Percentiles rank a stretch among this genome's conserved stretches.
Conservation (phyloP, 37 sponge, comb jelly and placozoan genomes). For the Aplysina aerophoba region DNA sequence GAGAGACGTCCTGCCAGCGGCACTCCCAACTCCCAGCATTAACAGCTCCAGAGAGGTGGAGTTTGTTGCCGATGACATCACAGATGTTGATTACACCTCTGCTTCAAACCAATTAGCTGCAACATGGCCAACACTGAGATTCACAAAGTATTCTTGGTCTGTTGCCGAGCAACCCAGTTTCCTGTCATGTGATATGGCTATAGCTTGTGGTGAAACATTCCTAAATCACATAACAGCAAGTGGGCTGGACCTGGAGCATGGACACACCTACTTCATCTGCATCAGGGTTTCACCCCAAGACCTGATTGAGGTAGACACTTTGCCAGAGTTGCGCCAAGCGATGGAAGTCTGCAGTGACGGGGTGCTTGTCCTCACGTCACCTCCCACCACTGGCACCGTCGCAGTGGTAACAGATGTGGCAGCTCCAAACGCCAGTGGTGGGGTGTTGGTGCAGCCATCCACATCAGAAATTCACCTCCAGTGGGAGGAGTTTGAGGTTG, state of each 20-base stretch:
- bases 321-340: background rate
- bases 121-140: constrained; percentile 67
- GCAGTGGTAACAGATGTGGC: constrained; percentile 20
- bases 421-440: no score
- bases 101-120: constrained; percentile 49
- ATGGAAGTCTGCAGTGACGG: constrained; percentile 66
- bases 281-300: constrained; percentile 42
- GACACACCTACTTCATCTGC: constrained; percentile 67
- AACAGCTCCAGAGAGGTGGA: constrained; percentile 42
- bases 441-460: constrained; percentile 43
- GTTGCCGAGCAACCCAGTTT: constrained; percentile 45
- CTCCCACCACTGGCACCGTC: constrained; percentile 62
- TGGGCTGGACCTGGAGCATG: constrained; percentile 39
- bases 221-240: constrained; percentile 48
- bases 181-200: constrained; percentile 25
- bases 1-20: constrained; percentile 34
- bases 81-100: constrained; percentile 56
- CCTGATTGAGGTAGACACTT: background rate
- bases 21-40: background rate
- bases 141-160: constrained; percentile 55
- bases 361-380: constrained; percentile 52
- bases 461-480: constrained; percentile 49
- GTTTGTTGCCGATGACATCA: background rate
- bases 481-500: constrained; percentile 67
- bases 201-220: constrained; percentile 68